phyloP scores from a whole-genome alignment of 2,888 invertebrate genomes.

The Cheilosia vernalis region DNA sequence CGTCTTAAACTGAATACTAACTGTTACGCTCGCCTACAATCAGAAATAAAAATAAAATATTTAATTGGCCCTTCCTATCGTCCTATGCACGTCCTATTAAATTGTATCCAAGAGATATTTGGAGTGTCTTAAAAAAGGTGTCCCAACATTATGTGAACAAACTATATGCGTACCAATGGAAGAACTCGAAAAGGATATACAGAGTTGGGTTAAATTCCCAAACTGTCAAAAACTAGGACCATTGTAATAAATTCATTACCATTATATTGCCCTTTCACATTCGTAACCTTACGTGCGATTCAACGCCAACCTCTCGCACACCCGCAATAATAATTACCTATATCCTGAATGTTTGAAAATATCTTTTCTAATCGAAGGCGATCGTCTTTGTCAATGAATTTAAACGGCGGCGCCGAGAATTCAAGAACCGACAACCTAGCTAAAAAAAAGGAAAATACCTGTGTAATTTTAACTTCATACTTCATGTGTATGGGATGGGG shows the following conservation, averaged over 20 bases:
- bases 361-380: slow-evolving; percentile 67
- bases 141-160: too few relatives aligned
- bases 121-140: too few relatives aligned
- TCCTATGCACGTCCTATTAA: too few relatives aligned
- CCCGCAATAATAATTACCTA: slow-evolving; percentile 53
- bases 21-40: too few relatives aligned
- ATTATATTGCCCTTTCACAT: slow-evolving; percentile 16
- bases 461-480: slow-evolving; percentile 14
- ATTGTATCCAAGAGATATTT: too few relatives aligned
- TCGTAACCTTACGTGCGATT: slow-evolving; percentile 41
- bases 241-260: slow-evolving; percentile 65
- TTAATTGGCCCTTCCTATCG: too few relatives aligned
- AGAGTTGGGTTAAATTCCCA: slow-evolving; percentile 8
- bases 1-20: too few relatives aligned
- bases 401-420: slow-evolving; percentile 62
- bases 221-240: slow-evolving; percentile 66
- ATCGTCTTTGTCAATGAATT: slow-evolving; percentile 69
- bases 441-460: slow-evolving; percentile 32
- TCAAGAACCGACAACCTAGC: slow-evolving; percentile 12
- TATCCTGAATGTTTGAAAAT: slow-evolving; percentile 51
- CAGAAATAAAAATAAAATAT: too few relatives aligned
- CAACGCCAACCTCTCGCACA: slow-evolving; percentile 6
- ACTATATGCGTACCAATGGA: too few relatives aligned
- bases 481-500: slow-evolving; percentile 1
- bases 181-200: too few relatives aligned